Evolutionary conservation across 2,797 vertebrate species (phyloP).

Genomic region (Eulemur rubriventer): DNA sequence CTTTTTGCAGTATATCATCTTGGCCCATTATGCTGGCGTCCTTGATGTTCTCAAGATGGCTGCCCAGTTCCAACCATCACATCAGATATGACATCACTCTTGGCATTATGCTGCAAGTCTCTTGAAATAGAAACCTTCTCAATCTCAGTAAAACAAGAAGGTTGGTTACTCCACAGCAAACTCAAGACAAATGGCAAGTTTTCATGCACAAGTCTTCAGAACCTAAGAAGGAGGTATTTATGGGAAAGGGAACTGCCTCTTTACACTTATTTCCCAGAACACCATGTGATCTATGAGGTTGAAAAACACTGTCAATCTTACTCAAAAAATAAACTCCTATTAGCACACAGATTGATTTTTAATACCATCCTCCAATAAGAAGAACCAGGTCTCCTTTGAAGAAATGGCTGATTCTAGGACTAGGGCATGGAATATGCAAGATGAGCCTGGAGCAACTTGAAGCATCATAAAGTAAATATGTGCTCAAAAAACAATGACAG

Average conservation of each 20-base stretch:
- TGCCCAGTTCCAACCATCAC: neutral
- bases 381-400: neutral
- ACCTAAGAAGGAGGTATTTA: neutral
- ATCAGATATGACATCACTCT: neutral
- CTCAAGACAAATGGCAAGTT: neutral
- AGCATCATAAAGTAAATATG: neutral
- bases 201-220: neutral
- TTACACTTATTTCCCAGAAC: neutral
- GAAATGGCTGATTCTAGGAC: neutral
- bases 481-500: neutral
- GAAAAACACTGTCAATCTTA: neutral
- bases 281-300: neutral
- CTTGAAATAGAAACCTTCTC: neutral
- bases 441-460: neutral
- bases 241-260: neutral
- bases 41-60: neutral
- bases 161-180: neutral
- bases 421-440: neutral
- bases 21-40: neutral
- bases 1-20: neutral
- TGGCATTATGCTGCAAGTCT: neutral
- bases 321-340: neutral
- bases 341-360: neutral
- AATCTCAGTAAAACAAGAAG: neutral
- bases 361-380: neutral